These are phyloP conservation scores for Drosophila teissieri DNA, from an alignment of 1,140 invertebrate genomes.

Conservation along the genomic window DNA sequence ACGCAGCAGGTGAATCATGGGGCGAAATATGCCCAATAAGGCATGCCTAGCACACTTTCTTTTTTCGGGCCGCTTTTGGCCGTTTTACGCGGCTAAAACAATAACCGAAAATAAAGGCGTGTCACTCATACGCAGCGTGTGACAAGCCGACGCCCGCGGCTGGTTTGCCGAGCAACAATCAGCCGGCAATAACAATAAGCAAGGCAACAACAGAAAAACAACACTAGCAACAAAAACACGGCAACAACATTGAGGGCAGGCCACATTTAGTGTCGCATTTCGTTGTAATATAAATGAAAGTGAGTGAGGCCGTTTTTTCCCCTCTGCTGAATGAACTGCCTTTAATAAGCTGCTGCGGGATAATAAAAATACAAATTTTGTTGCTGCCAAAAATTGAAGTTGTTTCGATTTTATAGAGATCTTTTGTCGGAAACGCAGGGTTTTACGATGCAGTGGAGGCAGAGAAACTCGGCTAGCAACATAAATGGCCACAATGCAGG, in stretches of 20 bases:
- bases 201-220: neutral
- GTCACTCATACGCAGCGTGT: conserved; percentile 81
- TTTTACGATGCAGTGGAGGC: conserved; percentile 55
- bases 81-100: conserved; percentile 76
- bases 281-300: conserved; percentile 82
- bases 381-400: conserved; percentile 60
- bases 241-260: conserved; percentile 51
- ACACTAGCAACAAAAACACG: conserved; percentile 24
- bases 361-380: conserved; percentile 75
- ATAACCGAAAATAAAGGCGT: conserved; percentile 81
- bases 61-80: conserved; percentile 40
- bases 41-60: conserved; percentile 75
- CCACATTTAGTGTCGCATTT: conserved; percentile 79
- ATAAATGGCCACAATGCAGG: conserved; percentile 38
- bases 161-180: conserved; percentile 55
- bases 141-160: conserved; percentile 73
- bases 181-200: conserved; percentile 37
- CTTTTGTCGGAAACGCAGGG: conserved; percentile 46
- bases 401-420: conserved; percentile 71
- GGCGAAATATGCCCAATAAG: conserved; percentile 35
- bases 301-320: conserved; percentile 59
- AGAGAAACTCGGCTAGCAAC: conserved; percentile 62
- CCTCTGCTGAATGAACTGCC: conserved; percentile 52
- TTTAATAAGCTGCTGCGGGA: conserved; percentile 66
- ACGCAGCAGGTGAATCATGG: conserved; percentile 68